A percentile compares a stretch with the other conserved stretches of the same genome.
These are phyloP conservation scores for Psylliodes chrysocephalus DNA, from an alignment of 2,888 invertebrate species.

Conservation along the genomic window DNA sequence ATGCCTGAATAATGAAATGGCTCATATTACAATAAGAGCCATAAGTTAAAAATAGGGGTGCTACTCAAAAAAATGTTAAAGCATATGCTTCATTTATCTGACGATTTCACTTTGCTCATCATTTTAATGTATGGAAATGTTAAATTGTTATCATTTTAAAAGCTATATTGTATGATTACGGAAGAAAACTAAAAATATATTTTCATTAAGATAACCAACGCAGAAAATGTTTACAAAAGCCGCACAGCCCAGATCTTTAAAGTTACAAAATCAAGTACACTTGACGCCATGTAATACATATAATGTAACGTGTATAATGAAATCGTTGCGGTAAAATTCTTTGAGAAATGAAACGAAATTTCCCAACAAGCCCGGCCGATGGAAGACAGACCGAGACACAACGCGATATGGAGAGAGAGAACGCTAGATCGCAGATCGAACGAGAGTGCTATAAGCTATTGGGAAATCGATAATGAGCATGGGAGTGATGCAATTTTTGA, in stretches of 20 bases:
- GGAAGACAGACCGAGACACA: neutral
- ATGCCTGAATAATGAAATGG: too few species aligned
- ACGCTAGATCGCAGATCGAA: conserved; percentile 11
- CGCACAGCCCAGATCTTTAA: conserved; percentile 20
- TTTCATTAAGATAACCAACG: neutral
- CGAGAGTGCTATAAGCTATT: conserved; percentile 27
- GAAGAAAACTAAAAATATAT: neutral
- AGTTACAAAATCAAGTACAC: conserved; percentile 28
- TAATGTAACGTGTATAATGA: conserved; percentile 8
- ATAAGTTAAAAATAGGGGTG: too few species aligned
- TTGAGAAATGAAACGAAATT: conserved; percentile 29
- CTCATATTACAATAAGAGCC: too few species aligned
- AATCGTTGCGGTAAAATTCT: conserved; percentile 27
- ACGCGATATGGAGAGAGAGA: conserved; percentile 10
- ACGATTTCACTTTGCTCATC: too few species aligned
- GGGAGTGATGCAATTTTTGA: conserved; percentile 33
- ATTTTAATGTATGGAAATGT: too few species aligned
- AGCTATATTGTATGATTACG: too few species aligned
- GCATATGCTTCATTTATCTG: too few species aligned
- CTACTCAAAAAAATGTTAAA: too few species aligned
- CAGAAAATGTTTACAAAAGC: neutral
- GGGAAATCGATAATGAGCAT: conserved; percentile 37
- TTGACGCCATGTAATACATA: conserved; percentile 28
- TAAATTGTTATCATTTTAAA: too few species aligned
- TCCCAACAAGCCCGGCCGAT: conserved; percentile 9